Evolutionary conservation across 23 tunicate species (phyloP).

Genomic region (Trididemnum miniatum): DNA sequence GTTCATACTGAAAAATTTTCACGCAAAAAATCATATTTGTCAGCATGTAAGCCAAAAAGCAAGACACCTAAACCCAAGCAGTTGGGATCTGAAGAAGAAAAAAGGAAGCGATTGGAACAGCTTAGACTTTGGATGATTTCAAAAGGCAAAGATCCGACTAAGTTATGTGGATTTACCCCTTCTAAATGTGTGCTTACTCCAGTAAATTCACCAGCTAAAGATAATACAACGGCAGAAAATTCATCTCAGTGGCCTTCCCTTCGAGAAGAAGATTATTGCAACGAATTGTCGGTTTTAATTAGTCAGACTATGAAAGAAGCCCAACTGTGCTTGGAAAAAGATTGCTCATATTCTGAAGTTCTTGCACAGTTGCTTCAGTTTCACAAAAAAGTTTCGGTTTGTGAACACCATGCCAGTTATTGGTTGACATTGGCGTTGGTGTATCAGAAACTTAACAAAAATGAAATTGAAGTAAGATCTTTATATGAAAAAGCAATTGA

Average conservation of each 20-base stretch:
- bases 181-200: conserved; percentile 44
- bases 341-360: neutral
- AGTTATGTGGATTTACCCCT: conserved; percentile 45
- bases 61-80: neutral
- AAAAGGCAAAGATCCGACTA: conserved; percentile 57
- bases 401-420: conserved; percentile 34
- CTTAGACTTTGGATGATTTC: conserved; percentile 41
- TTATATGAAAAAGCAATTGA: conserved; percentile 48
- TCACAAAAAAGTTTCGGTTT: conserved; percentile 28
- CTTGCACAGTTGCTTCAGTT: conserved; percentile 19
- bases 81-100: neutral
- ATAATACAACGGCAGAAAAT: neutral
- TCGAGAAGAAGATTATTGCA: conserved; percentile 53
- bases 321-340: conserved; percentile 38
- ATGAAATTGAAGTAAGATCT: conserved; percentile 4
- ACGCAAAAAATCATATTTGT: neutral
- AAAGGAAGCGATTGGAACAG: conserved; percentile 19
- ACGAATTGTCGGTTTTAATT: conserved; percentile 46
- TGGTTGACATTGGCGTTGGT: conserved; percentile 45
- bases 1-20: conserved; percentile 19
- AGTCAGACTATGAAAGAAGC: conserved; percentile 48
- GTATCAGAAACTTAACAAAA: conserved; percentile 6
- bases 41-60: neutral
- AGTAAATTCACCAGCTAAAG: conserved; percentile 37
- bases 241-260: conserved; percentile 34